These are phyloP conservation scores for Urocitellus parryii DNA, from an alignment of 2,113 vertebrate species.

Conservation along the genomic window DNA sequence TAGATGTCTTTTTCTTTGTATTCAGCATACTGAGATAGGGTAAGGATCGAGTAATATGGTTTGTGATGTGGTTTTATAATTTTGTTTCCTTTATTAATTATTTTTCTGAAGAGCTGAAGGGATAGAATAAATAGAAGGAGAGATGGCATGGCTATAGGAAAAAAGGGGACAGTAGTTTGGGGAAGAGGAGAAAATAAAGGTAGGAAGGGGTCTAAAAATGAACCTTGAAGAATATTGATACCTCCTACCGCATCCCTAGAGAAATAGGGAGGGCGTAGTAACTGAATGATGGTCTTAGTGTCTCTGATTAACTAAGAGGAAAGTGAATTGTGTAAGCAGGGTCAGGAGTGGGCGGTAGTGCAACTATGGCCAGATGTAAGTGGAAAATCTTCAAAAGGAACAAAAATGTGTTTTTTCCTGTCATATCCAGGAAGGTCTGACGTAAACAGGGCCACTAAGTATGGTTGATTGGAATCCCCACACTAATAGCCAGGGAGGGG, in stretches of 20 bases:
- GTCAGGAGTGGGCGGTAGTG: background rate
- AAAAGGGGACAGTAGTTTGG: background rate
- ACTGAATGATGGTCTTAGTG: background rate
- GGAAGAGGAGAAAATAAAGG: background rate
- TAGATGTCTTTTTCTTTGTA: background rate
- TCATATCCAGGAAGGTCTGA: background rate
- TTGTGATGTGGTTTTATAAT: background rate
- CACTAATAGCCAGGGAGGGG: background rate
- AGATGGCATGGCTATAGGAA: background rate
- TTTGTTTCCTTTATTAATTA: constrained; percentile 30
- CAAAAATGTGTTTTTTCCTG: background rate
- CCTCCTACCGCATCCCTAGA: background rate
- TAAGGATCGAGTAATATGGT: background rate
- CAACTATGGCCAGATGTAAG: background rate
- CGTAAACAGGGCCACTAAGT: background rate
- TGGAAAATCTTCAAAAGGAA: background rate
- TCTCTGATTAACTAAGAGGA: background rate
- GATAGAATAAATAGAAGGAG: background rate
- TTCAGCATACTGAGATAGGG: background rate
- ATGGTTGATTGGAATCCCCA: background rate
- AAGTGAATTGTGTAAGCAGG: background rate
- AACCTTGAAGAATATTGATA: background rate
- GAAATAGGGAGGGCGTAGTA: background rate
- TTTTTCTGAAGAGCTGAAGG: background rate
- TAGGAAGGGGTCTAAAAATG: background rate